Evolutionary conservation across 2,113 vertebrate species (phyloP).

Genomic region (Cephalopholis sonnerati): DNA sequence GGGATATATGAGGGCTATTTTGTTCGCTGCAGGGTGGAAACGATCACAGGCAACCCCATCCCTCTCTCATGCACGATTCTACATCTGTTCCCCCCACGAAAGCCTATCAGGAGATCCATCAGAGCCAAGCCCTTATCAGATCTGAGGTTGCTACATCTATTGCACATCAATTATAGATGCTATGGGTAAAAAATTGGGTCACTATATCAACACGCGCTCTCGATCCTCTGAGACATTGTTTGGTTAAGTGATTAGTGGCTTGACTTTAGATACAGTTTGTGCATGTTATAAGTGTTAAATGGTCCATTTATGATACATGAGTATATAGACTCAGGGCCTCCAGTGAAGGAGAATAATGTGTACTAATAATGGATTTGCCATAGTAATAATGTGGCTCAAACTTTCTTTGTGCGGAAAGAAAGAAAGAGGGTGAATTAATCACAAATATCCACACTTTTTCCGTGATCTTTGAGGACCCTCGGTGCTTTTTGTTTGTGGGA

Average conservation of each 20-base stretch:
- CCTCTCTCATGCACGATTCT: conserved; percentile 74
- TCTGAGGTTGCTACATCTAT: conserved; percentile 64
- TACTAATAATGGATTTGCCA: conserved; percentile 37
- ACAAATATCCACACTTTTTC: neutral
- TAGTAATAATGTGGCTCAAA: conserved; percentile 39
- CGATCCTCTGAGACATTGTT: conserved; percentile 68
- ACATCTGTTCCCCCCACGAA: conserved; percentile 79
- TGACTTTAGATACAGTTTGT: conserved; percentile 62
- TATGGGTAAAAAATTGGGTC: conserved; percentile 68
- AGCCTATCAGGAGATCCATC: conserved; percentile 77
- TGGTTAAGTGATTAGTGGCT: conserved; percentile 69
- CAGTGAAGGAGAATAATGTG: conserved; percentile 35
- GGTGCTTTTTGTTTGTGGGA: neutral
- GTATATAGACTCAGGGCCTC: conserved; percentile 21
- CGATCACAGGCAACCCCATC: conserved; percentile 78
- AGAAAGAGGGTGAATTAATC: conserved; percentile 30
- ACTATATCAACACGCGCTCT: conserved; percentile 61
- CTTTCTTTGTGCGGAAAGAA: conserved; percentile 38
- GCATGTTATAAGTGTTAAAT: conserved; percentile 58
- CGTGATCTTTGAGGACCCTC: neutral
- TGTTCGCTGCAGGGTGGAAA: conserved; percentile 83
- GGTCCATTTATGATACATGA: conserved; percentile 59
- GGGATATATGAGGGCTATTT: conserved; percentile 85
- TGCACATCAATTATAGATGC: conserved; percentile 79
- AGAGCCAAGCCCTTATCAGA: conserved; percentile 76